These are phyloP conservation scores for Alexandromys fortis DNA, from an alignment of 2,113 vertebrate species.

Conservation along the genomic window DNA sequence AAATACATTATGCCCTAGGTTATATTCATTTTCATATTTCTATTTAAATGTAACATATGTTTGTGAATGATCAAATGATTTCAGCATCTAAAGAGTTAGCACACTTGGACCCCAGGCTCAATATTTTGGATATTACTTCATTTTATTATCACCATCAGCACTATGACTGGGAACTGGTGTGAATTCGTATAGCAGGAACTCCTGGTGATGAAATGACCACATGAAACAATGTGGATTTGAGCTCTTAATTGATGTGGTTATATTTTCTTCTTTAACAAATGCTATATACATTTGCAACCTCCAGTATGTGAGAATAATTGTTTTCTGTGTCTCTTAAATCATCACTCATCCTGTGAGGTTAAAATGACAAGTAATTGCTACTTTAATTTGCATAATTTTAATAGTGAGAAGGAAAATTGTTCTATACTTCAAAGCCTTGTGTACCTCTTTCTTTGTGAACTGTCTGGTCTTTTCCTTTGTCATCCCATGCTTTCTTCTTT, in stretches of 20 bases:
- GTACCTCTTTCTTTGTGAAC: not conserved
- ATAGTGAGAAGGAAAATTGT: slow-evolving; percentile 18
- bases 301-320: slow-evolving; percentile 10
- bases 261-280: not conserved
- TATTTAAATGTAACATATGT: not conserved
- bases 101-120: not conserved
- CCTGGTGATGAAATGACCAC: not conserved
- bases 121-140: not conserved
- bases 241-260: slow-evolving; percentile 9
- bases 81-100: slow-evolving; percentile 28
- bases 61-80: slow-evolving; percentile 27
- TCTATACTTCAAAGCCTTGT: not conserved
- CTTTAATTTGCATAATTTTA: slow-evolving; percentile 67
- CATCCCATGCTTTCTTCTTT: not conserved
- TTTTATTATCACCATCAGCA: not conserved
- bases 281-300: slow-evolving; percentile 22
- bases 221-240: not conserved
- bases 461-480: not conserved
- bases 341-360: slow-evolving; percentile 43
- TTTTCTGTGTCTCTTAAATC: slow-evolving; percentile 51
- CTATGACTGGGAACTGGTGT: not conserved
- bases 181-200: not conserved
- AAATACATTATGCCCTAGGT: not conserved
- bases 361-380: slow-evolving; percentile 62
- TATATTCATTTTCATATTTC: not conserved